These are phyloP conservation scores for Falcunculus frontatus DNA, from an alignment of 2,113 vertebrate species.

Conservation along the genomic window DNA sequence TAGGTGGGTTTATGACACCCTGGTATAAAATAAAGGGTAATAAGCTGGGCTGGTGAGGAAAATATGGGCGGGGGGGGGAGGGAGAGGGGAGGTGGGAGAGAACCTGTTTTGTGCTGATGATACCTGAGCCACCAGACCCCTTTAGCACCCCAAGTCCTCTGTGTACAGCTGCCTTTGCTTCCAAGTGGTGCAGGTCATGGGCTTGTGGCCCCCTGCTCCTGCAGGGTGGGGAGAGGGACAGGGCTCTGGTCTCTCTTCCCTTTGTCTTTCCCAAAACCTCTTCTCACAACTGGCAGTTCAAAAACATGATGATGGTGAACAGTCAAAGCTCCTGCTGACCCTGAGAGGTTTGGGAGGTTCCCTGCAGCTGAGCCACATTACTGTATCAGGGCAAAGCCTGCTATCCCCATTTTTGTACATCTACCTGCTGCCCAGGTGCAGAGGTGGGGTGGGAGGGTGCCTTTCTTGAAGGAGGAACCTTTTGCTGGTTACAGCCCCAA, in stretches of 20 bases:
- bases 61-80: rapidly evolving
- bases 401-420: background rate
- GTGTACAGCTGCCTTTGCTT: background rate
- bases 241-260: background rate
- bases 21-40: background rate
- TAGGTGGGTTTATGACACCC: background rate
- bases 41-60: background rate
- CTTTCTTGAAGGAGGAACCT: background rate
- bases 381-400: background rate
- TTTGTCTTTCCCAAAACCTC: background rate
- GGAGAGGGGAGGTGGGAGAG: background rate
- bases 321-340: background rate
- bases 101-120: background rate
- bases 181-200: background rate
- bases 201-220: background rate
- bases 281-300: background rate
- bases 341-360: background rate
- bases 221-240: no score
- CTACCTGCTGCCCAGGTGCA: no score
- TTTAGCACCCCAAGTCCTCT: rapidly evolving
- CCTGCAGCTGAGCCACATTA: rapidly evolving
- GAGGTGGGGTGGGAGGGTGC: background rate
- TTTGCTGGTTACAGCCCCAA: background rate
- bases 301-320: rapidly evolving
- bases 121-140: background rate